These are phyloP conservation scores for Cabera pusaria DNA, from an alignment of 2,888 invertebrate genomes.

Conservation along the genomic window DNA sequence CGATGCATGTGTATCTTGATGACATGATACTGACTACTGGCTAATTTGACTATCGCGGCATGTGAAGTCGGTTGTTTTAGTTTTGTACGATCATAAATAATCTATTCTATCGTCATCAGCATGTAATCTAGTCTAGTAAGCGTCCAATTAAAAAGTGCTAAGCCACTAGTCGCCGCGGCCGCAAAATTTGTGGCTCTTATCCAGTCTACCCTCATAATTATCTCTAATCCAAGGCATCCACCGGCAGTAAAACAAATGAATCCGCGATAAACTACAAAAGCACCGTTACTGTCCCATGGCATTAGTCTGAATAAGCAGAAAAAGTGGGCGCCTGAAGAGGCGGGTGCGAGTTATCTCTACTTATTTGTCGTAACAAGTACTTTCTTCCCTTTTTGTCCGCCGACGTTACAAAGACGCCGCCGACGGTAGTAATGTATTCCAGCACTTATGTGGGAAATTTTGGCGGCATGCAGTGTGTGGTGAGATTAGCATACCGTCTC, in stretches of 20 bases:
- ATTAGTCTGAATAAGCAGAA: conserved; percentile 62
- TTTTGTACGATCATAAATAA: too few species aligned
- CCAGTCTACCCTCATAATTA: background rate
- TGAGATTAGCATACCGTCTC: conserved; percentile 61
- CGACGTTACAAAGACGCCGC: conserved; percentile 68
- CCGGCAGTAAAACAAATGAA: conserved; percentile 17
- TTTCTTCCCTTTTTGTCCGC: conserved; percentile 56
- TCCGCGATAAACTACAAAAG: conserved; percentile 51
- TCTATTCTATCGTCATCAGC: background rate
- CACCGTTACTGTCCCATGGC: conserved; percentile 49
- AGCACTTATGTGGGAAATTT: conserved; percentile 62
- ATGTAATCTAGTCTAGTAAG: too few species aligned
- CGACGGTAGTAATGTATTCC: conserved; percentile 60
- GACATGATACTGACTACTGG: too few species aligned
- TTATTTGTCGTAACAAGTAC: conserved; percentile 80
- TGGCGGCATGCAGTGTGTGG: conserved; percentile 47
- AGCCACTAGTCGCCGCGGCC: too few species aligned
- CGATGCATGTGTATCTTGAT: too few species aligned
- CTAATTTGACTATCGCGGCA: too few species aligned
- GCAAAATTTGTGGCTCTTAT: too few species aligned
- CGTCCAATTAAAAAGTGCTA: too few species aligned
- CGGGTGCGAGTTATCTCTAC: conserved; percentile 67
- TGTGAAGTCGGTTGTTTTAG: too few species aligned
- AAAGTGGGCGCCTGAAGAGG: conserved; percentile 63
- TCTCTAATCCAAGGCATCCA: conserved; percentile 5